These are phyloP conservation scores for Nectonema munidae DNA, from an alignment of 2,888 invertebrate genomes.

Conservation along the genomic window DNA sequence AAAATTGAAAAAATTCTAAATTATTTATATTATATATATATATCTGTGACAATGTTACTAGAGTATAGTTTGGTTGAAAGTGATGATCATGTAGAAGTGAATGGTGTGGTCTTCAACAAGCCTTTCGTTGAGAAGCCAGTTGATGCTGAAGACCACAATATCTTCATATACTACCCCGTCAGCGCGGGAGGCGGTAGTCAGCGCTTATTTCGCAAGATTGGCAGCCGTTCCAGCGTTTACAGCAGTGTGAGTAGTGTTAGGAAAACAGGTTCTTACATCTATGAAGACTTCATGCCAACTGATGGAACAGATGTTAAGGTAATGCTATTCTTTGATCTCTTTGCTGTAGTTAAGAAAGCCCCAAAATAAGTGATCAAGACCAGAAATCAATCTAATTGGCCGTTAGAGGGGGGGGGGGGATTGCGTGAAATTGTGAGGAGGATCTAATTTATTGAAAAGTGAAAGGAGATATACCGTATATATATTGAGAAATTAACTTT, in stretches of 20 bases:
- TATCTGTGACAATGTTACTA: conserved; percentile 24
- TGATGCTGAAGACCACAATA: conserved; percentile 95
- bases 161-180: conserved; percentile 94
- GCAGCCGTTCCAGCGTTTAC: conserved; percentile 87
- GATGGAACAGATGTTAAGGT: conserved; percentile 52
- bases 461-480: no score
- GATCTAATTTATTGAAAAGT: no score
- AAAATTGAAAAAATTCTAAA: not conserved
- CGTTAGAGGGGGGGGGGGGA: conserved; percentile 9
- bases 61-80: conserved; percentile 66
- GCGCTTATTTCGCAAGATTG: conserved; percentile 80
- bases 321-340: conserved; percentile 14
- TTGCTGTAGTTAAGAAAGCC: no score
- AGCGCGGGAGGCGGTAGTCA: conserved; percentile 89
- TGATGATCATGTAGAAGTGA: conserved; percentile 84
- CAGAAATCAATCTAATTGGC: not conserved
- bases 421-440: no score
- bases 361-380: no score
- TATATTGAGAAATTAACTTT: no score
- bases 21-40: conserved; percentile 14
- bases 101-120: conserved; percentile 69
- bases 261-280: conserved; percentile 86
- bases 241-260: conserved; percentile 76
- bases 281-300: conserved; percentile 99
- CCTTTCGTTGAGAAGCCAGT: conserved; percentile 98